These are phyloP conservation scores for Streptopelia turtur DNA, from an alignment of 2,797 vertebrate species.

Conservation along the genomic window DNA sequence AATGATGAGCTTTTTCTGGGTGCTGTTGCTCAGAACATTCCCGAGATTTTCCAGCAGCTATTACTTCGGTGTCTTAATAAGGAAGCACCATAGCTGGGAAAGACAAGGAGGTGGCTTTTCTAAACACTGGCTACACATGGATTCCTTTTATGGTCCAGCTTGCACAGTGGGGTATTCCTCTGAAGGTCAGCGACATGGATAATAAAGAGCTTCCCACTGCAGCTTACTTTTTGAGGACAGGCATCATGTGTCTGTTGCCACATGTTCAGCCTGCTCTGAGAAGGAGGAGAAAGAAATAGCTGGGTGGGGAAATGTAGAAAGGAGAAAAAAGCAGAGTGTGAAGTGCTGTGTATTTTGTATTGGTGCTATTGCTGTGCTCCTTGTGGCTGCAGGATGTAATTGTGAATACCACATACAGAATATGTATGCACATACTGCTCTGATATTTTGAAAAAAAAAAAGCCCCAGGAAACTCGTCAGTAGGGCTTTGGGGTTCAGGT, in stretches of 20 bases:
- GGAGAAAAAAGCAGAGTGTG: neutral
- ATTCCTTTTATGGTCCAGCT: slow-evolving; percentile 67
- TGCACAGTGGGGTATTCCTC: slow-evolving; percentile 64
- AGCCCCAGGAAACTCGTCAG: neutral
- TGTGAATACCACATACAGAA: neutral
- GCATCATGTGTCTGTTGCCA: neutral
- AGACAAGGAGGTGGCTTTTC: slow-evolving; percentile 46
- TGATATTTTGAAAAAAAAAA: neutral
- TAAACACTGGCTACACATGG: slow-evolving; percentile 42
- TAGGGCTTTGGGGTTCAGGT: neutral
- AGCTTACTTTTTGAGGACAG: neutral
- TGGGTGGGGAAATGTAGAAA: neutral
- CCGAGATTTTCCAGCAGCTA: slow-evolving; percentile 37
- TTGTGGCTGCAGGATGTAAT: neutral
- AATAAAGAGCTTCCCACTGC: slow-evolving; percentile 24
- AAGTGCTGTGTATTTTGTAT: neutral
- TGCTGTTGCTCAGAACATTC: slow-evolving; percentile 31
- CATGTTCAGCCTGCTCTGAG: neutral
- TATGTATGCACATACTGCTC: neutral
- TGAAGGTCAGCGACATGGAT: slow-evolving; percentile 14
- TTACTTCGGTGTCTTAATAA: slow-evolving; percentile 62
- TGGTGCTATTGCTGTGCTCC: neutral
- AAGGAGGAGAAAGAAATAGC: neutral
- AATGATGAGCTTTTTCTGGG: slow-evolving; percentile 4
- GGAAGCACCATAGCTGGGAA: slow-evolving; percentile 25